A percentile compares a stretch with the other conserved stretches of the same genome.
Conservation (phyloP, 2,888 invertebrate species). For the Dryobota labecula region DNA sequence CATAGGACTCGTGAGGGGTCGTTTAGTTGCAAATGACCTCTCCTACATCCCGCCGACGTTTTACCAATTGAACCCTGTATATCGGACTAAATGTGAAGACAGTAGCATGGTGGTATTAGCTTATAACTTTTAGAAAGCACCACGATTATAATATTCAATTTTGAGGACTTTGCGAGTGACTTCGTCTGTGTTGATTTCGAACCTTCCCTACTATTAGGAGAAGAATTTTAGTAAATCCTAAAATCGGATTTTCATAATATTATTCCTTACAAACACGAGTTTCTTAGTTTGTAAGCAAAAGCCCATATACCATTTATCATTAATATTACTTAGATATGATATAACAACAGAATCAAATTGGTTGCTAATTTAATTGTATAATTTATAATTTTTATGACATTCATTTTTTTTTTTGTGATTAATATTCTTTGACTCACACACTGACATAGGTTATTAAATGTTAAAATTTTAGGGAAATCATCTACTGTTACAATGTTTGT, state of each 20-base stretch:
- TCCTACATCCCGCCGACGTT: too few relatives aligned
- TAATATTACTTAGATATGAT: neutral
- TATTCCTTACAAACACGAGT: neutral
- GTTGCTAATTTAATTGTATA: too few relatives aligned
- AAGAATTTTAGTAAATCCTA: neutral
- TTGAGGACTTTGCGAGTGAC: neutral
- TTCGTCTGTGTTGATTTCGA: neutral
- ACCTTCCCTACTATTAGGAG: neutral
- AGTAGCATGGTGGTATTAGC: neutral
- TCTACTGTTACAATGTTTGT: too few relatives aligned
- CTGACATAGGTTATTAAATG: too few relatives aligned
- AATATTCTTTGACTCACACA: too few relatives aligned
- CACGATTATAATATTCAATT: neutral
- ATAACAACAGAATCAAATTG: too few relatives aligned
- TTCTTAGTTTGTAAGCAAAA: neutral
- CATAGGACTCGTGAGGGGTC: too few relatives aligned
- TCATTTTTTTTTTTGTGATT: too few relatives aligned
- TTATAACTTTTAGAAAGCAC: neutral
- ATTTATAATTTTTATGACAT: too few relatives aligned
- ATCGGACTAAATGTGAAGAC: neutral
- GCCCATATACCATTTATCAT: neutral
- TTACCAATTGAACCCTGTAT: too few relatives aligned
- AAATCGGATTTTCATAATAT: neutral
- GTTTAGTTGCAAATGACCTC: too few relatives aligned
- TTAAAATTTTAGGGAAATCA: too few relatives aligned